Percentiles rank a stretch among this genome's conserved stretches.
These are phyloP conservation scores for Heteromormyrus szaboi DNA, from an alignment of 2,797 vertebrate genomes.

Conservation along the genomic window DNA sequence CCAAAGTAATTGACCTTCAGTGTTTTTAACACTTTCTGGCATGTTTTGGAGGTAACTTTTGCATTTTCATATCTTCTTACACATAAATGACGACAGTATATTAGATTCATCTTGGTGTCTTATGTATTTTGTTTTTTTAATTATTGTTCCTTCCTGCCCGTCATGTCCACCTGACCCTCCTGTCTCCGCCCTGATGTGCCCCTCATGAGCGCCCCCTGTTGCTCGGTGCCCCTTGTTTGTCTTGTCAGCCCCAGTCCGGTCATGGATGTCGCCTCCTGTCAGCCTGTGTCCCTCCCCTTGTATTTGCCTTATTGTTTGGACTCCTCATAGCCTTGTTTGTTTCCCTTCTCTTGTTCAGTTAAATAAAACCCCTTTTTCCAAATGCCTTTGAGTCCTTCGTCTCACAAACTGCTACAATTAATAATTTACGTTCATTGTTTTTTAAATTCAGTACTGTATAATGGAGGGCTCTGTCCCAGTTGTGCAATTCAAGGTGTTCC, in stretches of 20 bases:
- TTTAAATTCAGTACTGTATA: not conserved
- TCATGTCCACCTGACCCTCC: not conserved
- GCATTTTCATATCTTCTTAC: conserved; percentile 31
- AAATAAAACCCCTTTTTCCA: not conserved
- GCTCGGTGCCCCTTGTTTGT: not conserved
- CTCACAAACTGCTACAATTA: not conserved
- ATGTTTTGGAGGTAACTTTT: conserved; percentile 40
- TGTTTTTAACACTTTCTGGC: conserved; percentile 50
- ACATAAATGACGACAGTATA: not conserved
- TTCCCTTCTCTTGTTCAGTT: not conserved
- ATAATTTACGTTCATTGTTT: not conserved
- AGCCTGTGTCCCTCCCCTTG: not conserved
- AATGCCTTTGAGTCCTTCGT: not conserved
- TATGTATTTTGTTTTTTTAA: not conserved
- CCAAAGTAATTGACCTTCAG: conserved; percentile 61
- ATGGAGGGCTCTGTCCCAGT: not conserved
- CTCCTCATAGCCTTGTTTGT: not conserved
- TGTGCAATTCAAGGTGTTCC: not conserved
- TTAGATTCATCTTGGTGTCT: not conserved
- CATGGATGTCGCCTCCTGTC: not conserved
- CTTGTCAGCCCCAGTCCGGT: not conserved
- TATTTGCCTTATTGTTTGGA: not conserved
- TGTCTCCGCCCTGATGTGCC: not conserved
- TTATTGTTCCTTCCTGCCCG: not conserved
- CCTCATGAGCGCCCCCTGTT: not conserved